Conservation (phyloP, 2,888 invertebrate species). For the Chelonus formosanus region DNA sequence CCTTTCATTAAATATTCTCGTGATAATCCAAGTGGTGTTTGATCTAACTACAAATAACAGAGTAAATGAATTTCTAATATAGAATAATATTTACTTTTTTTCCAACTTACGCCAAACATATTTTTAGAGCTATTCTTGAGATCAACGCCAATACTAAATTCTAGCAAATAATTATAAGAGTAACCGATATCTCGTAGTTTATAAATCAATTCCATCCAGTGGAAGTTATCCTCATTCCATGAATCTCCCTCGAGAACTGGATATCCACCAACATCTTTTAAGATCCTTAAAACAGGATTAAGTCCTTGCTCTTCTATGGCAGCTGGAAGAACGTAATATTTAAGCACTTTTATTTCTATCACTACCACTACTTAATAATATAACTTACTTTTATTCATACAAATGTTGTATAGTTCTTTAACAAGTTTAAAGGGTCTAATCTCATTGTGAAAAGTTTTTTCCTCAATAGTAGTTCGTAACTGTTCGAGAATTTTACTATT, state of each 20-base stretch:
- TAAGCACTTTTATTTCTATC: not conserved
- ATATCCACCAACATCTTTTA: slow-evolving; percentile 88
- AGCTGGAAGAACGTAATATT: slow-evolving; percentile 66
- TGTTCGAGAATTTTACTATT: slow-evolving; percentile 80
- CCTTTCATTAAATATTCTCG: slow-evolving; percentile 88
- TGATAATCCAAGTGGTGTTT: slow-evolving; percentile 84
- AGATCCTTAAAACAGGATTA: slow-evolving; percentile 75
- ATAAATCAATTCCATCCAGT: slow-evolving; percentile 85
- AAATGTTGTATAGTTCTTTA: slow-evolving; percentile 86
- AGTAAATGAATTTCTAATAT: not conserved
- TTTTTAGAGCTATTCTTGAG: slow-evolving; percentile 87
- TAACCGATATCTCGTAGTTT: slow-evolving; percentile 82
- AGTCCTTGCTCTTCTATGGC: slow-evolving; percentile 83
- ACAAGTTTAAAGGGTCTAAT: slow-evolving; percentile 79
- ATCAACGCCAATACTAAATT: slow-evolving; percentile 89
- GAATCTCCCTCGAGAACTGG: slow-evolving; percentile 82
- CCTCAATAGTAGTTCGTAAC: slow-evolving; percentile 75
- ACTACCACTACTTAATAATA: not conserved
- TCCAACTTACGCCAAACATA: slow-evolving; percentile 80
- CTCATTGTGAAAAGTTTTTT: slow-evolving; percentile 68
- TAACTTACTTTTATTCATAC: slow-evolving; percentile 86
- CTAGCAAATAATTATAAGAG: slow-evolving; percentile 89
- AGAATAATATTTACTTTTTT: not conserved
- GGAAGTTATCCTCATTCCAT: slow-evolving; percentile 78
- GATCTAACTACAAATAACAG: slow-evolving; percentile 75